Conservation (phyloP, 2,888 invertebrate genomes). For the Perithous albicinctus region DNA sequence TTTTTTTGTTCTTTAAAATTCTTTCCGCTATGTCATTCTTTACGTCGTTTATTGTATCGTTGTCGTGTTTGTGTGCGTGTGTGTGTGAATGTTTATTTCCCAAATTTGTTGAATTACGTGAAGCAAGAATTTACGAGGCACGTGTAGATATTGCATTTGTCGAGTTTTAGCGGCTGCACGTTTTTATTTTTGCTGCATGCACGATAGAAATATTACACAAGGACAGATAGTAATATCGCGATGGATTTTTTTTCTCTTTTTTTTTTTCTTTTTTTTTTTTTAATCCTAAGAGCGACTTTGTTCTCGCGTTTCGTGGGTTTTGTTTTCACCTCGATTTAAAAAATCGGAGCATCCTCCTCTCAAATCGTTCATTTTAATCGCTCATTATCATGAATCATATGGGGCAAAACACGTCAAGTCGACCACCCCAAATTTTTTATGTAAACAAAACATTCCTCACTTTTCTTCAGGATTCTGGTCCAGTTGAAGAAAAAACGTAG, state of each 20-base stretch:
- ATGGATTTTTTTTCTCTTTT: background rate
- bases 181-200: background rate
- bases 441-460: too few species aligned
- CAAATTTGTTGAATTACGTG: conserved; percentile 4
- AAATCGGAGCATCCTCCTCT: background rate
- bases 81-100: conserved; percentile 24
- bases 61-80: conserved; percentile 15
- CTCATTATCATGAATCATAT: conserved; percentile 22
- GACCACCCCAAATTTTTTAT: too few species aligned
- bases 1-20: too few species aligned
- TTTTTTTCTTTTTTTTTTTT: background rate
- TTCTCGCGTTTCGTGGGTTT: background rate
- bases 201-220: conserved; percentile 5
- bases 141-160: conserved; percentile 11
- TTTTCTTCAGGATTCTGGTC: too few species aligned
- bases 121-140: background rate
- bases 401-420: too few species aligned
- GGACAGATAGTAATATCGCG: conserved; percentile 10
- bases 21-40: background rate
- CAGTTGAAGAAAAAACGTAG: too few species aligned
- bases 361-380: conserved; percentile 21
- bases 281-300: background rate
- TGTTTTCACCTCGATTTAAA: conserved; percentile 25
- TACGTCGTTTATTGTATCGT: background rate
- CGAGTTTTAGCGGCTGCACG: conserved; percentile 2